Conservation (phyloP, 92 coral and sea anemone genomes). For the Plumapathes pennacea region DNA sequence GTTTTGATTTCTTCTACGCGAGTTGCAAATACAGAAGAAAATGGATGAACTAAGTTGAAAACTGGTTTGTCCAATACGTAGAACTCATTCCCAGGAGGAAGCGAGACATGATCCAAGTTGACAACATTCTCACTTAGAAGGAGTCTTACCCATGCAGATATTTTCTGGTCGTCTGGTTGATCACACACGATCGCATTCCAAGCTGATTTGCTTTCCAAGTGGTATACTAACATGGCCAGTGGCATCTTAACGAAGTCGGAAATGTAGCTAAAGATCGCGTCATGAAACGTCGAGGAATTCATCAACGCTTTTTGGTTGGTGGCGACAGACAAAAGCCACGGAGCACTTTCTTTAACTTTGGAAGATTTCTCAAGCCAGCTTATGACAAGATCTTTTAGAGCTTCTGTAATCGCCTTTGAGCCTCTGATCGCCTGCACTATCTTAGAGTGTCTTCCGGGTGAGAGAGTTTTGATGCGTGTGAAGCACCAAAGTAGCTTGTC, state of each 20-base stretch:
- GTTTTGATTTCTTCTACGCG: too few species aligned
- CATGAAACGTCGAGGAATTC: slow-evolving; percentile 16
- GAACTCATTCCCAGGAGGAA: slow-evolving; percentile 38
- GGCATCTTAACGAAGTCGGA: slow-evolving; percentile 17
- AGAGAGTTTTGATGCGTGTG: slow-evolving; percentile 18
- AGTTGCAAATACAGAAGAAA: too few species aligned
- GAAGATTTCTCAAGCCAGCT: slow-evolving; percentile 22
- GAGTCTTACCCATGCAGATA: slow-evolving; percentile 8
- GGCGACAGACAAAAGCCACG: slow-evolving; percentile 8
- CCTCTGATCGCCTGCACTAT: slow-evolving; percentile 47
- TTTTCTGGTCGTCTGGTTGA: not conserved
- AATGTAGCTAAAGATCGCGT: slow-evolving; percentile 18
- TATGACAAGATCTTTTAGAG: slow-evolving; percentile 18
- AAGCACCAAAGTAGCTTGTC: slow-evolving; percentile 43
- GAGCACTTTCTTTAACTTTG: slow-evolving; percentile 9
- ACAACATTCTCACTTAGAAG: slow-evolving; percentile 27
- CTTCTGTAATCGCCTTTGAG: slow-evolving; percentile 14
- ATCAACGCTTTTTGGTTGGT: slow-evolving; percentile 29
- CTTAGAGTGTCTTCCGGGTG: slow-evolving; percentile 2
- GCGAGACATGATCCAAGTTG: slow-evolving; percentile 39
- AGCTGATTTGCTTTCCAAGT: slow-evolving; percentile 1
- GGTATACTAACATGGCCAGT: slow-evolving; percentile 24
- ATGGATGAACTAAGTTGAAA: too few species aligned
- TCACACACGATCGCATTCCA: slow-evolving; percentile 1
- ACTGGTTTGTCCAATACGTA: slow-evolving; percentile 23